Evolutionary conservation across 2,797 vertebrate genomes (phyloP), one percentile per base, ranked within the genome.

Genomic region (Sebastes hubbsi): DNA sequence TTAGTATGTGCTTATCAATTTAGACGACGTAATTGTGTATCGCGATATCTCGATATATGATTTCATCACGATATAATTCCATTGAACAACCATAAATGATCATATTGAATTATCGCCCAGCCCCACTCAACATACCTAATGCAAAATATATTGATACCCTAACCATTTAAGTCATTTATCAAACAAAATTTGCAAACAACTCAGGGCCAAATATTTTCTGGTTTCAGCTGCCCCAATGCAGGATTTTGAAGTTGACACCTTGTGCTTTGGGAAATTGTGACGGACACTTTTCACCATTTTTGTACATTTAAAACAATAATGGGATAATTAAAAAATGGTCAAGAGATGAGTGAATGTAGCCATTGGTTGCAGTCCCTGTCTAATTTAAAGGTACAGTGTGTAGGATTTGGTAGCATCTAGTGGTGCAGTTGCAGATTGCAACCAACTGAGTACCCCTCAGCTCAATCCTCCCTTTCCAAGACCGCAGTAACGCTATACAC

Each of bases 401-500:
- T 16, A 7, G 14, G 38, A 42, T 42, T 42, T 7, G 14, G 38
- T 6, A 16, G 38, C 38, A 42, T 42, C 38, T 42, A 18, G 14
- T 42, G 14, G 14, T 42, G 38, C 38, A 2, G 1, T 42, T 42
- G 38, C 38, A 42, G 38, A 42, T 42, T 42, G 38, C 38, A 42
- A 42, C 38, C 38, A 16, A 42, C 38, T 16, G 38, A 42, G 38
- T 42, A 42, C 0, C 14, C 6, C 38, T 42, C 38, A 0, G 38
- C 38, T 42, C 38, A 18, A 0, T 42, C 38, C 6, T 42, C 38
- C 14, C 14, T 42, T 42, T 42, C 14, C 38, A 42, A 1, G 38
- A 42, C 13, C 1, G 5, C 5, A 2, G 13, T 14, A 42, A 42
- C 6, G 38, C 2, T 0, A 16, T 7, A 0, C 38, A 3, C 6